Evolutionary conservation across 2,113 vertebrate genomes (phyloP).

Genomic region (Misgurnus anguillicaudatus): DNA sequence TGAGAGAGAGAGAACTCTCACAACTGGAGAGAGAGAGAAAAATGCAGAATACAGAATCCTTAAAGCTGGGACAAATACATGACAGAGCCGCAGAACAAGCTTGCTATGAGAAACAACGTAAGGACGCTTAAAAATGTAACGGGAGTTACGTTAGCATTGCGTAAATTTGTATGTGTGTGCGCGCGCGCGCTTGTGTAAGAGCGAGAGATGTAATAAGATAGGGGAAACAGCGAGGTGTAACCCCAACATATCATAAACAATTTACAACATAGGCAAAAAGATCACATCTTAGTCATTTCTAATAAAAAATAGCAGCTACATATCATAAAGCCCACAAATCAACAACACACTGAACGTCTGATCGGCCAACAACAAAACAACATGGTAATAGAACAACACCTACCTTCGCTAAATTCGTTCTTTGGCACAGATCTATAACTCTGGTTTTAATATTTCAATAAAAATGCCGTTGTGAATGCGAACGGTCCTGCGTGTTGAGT

Average conservation of each 20-base stretch:
- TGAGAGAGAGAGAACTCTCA: no score
- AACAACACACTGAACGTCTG: neutral
- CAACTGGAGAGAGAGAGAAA: no score
- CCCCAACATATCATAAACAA: neutral
- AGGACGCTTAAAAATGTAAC: neutral
- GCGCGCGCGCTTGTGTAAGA: neutral
- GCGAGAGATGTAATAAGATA: neutral
- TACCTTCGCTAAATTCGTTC: conserved; percentile 79
- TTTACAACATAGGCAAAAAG: neutral
- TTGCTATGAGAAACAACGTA: neutral
- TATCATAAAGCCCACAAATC: neutral
- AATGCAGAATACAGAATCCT: no score
- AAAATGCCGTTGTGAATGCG: conserved; percentile 79
- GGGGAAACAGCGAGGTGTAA: neutral
- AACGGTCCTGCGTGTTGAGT: conserved; percentile 88
- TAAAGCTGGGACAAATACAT: no score
- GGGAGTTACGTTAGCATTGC: neutral
- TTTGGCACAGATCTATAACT: conserved; percentile 75
- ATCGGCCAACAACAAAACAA: conserved; percentile 6
- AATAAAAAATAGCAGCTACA: neutral
- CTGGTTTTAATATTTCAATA: conserved; percentile 73
- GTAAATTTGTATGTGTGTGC: neutral
- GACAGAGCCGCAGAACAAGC: no score
- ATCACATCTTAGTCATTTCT: neutral
- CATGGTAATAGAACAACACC: conserved; percentile 63